Base-by-base conservation (phyloP, 2,888 invertebrate genomes). In the Polymixis lichenea region DNA sequence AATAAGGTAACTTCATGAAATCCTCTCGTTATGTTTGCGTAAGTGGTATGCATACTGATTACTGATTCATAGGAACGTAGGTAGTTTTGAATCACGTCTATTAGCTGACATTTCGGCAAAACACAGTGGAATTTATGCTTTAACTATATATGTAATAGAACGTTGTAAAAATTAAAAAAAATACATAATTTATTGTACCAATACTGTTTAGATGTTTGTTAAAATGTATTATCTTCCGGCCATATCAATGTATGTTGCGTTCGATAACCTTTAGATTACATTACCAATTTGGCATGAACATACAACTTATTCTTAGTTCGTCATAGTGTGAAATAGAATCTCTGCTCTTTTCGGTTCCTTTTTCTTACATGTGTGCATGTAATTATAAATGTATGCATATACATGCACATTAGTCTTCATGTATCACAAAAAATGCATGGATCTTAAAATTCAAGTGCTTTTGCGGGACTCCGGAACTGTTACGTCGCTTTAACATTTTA, bases 191-290 rank as follows among this genome's bases (percentile, higher is more conserved):
- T 71, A 55, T 67, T 70, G 38, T 38, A 22, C 7, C 15, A 43
- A n/a, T 68, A 56, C 22, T 67, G 66, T 60, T 60, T 77, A 9
- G 51, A 49, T 69, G 66, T 81, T 84, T 75, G 71, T 72, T 60
- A 74, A 60, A 72, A 67, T 66, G 32, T 76, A 51, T 66, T 73
- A 73, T 71, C 56, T 71, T 58, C 38, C 28, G 46, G 49, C 32
- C 55, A n/a, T 80, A 70, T 70, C 55, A 70, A 74, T 70, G 25
- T 64, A 55, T 66, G 43, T 62, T 53, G 56, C 73, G 83, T 82
- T 82, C 55, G 83, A 83, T 77, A 80, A 76, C 80, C 77, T 80
- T 83, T 79, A 32, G 25, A 77, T 72, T 82, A 83, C 15, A 56
- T 67, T 61, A 71, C 53, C 19, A 53, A 73, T 73, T 74, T 73